Conservation (phyloP, 2,888 invertebrate genomes). For the Drosophila nr. medialis region DNA sequence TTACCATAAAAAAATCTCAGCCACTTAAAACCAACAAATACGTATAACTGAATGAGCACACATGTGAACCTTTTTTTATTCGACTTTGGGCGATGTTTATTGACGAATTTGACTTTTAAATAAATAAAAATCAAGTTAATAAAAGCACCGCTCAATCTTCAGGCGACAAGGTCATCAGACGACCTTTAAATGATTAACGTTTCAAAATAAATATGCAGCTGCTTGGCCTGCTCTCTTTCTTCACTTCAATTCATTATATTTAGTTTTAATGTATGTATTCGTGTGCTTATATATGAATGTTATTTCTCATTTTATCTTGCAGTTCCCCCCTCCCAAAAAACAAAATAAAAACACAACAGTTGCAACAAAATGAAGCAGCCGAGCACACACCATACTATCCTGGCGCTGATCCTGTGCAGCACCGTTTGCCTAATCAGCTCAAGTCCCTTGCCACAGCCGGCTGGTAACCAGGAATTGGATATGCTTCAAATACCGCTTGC, state of each 20-base stretch:
- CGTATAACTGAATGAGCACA: slow-evolving; percentile 20
- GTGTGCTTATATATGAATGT: not conserved
- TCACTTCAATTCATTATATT: not conserved
- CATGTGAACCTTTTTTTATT: slow-evolving; percentile 10
- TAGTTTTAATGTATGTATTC: not conserved
- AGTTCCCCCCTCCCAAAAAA: slow-evolving; percentile 8
- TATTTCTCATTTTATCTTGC: slow-evolving; percentile 6
- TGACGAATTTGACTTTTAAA: slow-evolving; percentile 27
- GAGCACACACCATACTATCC: slow-evolving; percentile 57
- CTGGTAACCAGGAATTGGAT: slow-evolving; percentile 82
- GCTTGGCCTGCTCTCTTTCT: slow-evolving; percentile 21
- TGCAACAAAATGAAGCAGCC: slow-evolving; percentile 56
- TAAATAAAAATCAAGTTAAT: slow-evolving; percentile 25
- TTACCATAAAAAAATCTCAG: not conserved
- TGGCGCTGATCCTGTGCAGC: slow-evolving; percentile 70
- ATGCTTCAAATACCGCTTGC: slow-evolving; percentile 84
- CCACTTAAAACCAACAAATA: slow-evolving; percentile 8
- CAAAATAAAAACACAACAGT: slow-evolving; percentile 17
- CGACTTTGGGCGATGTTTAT: slow-evolving; percentile 30
- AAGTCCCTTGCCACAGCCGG: slow-evolving; percentile 79
- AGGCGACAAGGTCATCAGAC: slow-evolving; percentile 53
- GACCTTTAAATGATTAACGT: slow-evolving; percentile 43
- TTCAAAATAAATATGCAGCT: slow-evolving; percentile 48
- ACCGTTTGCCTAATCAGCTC: slow-evolving; percentile 75
- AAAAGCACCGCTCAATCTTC: slow-evolving; percentile 35